Evolutionary conservation across 1,140 invertebrate genomes (phyloP), one percentile per base, ranked within the genome.

Genomic region (Chironomus striatipennis): DNA sequence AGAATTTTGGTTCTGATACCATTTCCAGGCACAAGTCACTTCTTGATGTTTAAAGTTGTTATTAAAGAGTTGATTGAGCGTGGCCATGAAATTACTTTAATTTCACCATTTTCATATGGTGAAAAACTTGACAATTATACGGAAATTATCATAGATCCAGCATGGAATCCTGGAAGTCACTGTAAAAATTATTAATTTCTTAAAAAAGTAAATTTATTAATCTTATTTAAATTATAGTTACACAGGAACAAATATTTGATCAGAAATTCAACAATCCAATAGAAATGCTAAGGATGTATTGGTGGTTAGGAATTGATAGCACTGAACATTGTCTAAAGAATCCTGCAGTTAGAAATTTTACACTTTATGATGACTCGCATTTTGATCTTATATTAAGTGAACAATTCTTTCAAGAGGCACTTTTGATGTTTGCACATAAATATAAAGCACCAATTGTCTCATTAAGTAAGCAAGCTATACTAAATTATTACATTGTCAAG

Each of bases 361-460:
- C 15, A 10, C 15, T 47, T 10, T 9, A 47, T 47, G 34, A 74
- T 21, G 74, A 81, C 67, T 78, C 67, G 1, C 18, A 77, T 74
- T 85, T 83, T 74, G 83, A 85, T 76, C 75, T 85, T n/a, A 81
- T 85, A 24, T 81, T 85, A 20, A 77, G 77, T 43, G 83, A 84
- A 77, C 79, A 83, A 72, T 85, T 85, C 75, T 83, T 79, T 74
- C 81, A 83, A 78, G 83, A 85, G 77, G 80, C 83, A 15, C 75
- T 82, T 8, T 80, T 82, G 42, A 76, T 80, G 70, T 77, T 85
- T 12, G 82, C 82, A 0, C 79, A 83, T 42, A 84, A 84, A 74
- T 84, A 84, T 76, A 80, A 83, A 43, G 80, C 83, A n/a, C 84
- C 83, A 43, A 78, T 85, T 73, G 81, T 79, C 4, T 77, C 83